Percentiles rank a stretch among this genome's conserved stretches.
Conservation (phyloP, 2,113 vertebrate species). For the Siniperca knerii region DNA sequence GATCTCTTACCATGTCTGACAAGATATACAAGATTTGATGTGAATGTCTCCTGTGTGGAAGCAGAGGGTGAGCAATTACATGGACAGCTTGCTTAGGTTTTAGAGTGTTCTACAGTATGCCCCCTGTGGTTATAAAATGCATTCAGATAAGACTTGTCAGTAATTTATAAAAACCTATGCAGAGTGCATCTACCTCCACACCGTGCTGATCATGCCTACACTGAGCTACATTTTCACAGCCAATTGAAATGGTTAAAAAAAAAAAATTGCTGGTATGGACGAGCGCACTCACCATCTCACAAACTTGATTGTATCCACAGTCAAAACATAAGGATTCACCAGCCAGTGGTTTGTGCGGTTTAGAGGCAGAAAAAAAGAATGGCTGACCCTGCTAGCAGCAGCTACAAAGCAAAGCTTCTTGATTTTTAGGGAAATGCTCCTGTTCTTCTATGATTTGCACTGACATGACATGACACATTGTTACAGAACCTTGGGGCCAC, state of each 20-base stretch:
- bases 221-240: background rate
- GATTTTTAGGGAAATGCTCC: conserved; percentile 2
- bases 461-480: background rate
- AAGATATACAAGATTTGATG: conserved; percentile 7
- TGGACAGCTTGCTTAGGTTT: conserved; percentile 8
- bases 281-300: background rate
- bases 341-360: background rate
- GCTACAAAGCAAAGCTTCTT: background rate
- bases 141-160: background rate
- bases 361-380: background rate
- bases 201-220: background rate
- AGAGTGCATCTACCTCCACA: conserved; percentile 14
- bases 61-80: background rate
- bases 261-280: background rate
- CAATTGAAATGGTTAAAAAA: background rate
- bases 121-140: conserved; percentile 10
- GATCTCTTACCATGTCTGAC: conserved; percentile 8
- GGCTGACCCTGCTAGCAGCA: background rate
- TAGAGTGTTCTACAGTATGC: background rate
- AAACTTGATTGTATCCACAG: background rate
- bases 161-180: conserved; percentile 22
- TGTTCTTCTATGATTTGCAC: background rate
- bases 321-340: background rate
- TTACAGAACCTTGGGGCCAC: background rate
- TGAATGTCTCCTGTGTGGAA: background rate